phyloP scores from a whole-genome alignment of 2,888 invertebrate species.

The Prionchulus punctatus region DNA sequence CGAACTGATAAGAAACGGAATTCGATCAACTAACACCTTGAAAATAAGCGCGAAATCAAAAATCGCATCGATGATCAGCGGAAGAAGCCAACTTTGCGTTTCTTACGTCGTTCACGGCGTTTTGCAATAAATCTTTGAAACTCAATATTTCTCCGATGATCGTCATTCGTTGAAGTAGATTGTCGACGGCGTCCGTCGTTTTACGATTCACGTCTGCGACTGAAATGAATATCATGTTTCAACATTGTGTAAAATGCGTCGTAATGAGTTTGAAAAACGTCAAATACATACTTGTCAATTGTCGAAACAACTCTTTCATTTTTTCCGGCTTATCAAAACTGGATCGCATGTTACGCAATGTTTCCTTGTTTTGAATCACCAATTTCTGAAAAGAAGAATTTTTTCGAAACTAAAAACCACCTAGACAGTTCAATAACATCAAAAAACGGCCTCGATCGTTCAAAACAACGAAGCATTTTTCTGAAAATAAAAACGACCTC shows the following conservation, averaged over 20 bases:
- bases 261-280: background rate
- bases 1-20: slow-evolving; percentile 86
- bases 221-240: background rate
- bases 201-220: slow-evolving; percentile 4
- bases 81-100: background rate
- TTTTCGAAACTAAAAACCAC: too few species aligned
- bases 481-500: background rate
- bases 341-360: slow-evolving; percentile 68
- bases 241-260: background rate
- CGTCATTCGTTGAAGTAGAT: slow-evolving; percentile 85
- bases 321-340: slow-evolving; percentile 96
- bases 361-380: slow-evolving; percentile 78
- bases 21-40: slow-evolving; percentile 59
- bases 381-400: slow-evolving; percentile 47
- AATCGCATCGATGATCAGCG: too few species aligned
- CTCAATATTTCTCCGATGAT: slow-evolving; percentile 93
- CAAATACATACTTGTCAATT: slow-evolving; percentile 40
- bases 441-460: too few species aligned
- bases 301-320: slow-evolving; percentile 87
- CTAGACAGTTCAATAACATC: too few species aligned
- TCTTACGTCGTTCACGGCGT: slow-evolving; percentile 70
- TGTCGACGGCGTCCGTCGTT: slow-evolving; percentile 53
- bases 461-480: too few species aligned
- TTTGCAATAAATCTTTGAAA: slow-evolving; percentile 81
- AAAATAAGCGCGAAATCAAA: slow-evolving; percentile 4